Evolutionary conservation across 37 sponge, comb jelly and placozoan genomes (phyloP), one percentile per base, ranked within the genome.

Genomic region (Beroe ovata): DNA sequence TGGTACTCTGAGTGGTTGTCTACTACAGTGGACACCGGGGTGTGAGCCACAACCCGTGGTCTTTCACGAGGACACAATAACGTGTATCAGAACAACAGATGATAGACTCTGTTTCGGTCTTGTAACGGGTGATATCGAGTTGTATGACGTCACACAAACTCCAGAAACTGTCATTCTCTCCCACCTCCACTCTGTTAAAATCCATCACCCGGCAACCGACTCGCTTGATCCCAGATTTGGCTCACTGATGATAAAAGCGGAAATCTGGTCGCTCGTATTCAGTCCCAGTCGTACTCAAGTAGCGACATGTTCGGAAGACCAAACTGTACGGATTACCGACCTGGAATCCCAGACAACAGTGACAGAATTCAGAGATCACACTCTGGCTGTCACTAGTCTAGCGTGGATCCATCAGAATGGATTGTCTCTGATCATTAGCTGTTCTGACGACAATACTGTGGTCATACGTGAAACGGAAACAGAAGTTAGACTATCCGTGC

Each of bases 381-480:
- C 84, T 0, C 84, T 77, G 1, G 84, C 84, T 77, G 84, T 77
- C 28, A 77, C 84, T 18, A 21, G 54, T 39, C 54, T 77, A 4
- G 35, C 84, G 3, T 77, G 84, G 84, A n/a, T 39, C 84, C n/a
- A 4, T 54, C 23, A 23, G 29, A 11, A 22, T 21, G 84, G 84
- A 18, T n/a, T 42, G 4, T 77, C 84, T 20, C 47, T 77, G 42
- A 8, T 77, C 1, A 3, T 77, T 25, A 77, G 54, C 28, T 77
- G 84, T 23, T 77, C 84, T 38, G 84, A 77, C 41, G 84, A 77
- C 84, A 77, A 77, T 29, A 77, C 84, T 23, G 47, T 42, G 2
- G 84, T 77, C 22, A 77, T 77, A 25, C 35, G 84, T 1, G 84
- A 77, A 26, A 42, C 54, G 16, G 47, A 36, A 11, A 42, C 42